Percentiles rank a stretch among this genome's conserved stretches.
Evolutionary conservation across 2,888 invertebrate species (phyloP).

Genomic region (Aethes cnicana): DNA sequence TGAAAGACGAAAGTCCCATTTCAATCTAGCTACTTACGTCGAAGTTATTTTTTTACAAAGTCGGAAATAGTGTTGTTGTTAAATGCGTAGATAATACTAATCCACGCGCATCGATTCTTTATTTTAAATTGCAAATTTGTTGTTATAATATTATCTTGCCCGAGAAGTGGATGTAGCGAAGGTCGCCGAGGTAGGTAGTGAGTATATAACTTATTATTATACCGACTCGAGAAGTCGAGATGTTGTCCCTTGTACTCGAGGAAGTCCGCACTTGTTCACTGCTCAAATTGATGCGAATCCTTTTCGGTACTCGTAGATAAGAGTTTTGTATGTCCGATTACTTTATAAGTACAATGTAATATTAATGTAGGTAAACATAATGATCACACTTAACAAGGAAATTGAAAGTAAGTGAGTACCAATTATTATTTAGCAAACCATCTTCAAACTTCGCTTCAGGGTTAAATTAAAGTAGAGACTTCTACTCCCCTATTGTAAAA

Average conservation of each 20-base stretch:
- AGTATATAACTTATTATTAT: background rate
- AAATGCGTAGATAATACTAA: background rate
- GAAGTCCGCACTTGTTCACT: conserved; percentile 15
- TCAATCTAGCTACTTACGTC: too few species aligned
- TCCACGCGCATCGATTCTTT: conserved; percentile 9
- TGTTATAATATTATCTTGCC: conserved; percentile 19
- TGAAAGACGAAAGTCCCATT: too few species aligned
- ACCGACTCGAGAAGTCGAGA: conserved; percentile 12
- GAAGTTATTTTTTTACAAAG: too few species aligned
- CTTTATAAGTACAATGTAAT: too few species aligned
- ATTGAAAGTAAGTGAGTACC: too few species aligned
- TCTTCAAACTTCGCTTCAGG: too few species aligned
- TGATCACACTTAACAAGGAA: too few species aligned
- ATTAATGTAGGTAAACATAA: too few species aligned
- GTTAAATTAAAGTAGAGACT: too few species aligned
- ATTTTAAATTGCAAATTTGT: conserved; percentile 27
- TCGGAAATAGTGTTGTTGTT: background rate
- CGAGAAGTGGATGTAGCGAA: conserved; percentile 19
- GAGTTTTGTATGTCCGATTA: too few species aligned
- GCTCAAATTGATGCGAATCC: conserved; percentile 13
- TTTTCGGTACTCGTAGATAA: conserved; percentile 3
- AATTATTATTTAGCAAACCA: too few species aligned
- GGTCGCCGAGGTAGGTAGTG: conserved; percentile 9
- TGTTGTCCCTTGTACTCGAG: conserved; percentile 16
- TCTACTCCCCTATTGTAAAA: too few species aligned